Evolutionary conservation across 2,797 vertebrate species (phyloP).

Genomic region (Sebastes flavidus): DNA sequence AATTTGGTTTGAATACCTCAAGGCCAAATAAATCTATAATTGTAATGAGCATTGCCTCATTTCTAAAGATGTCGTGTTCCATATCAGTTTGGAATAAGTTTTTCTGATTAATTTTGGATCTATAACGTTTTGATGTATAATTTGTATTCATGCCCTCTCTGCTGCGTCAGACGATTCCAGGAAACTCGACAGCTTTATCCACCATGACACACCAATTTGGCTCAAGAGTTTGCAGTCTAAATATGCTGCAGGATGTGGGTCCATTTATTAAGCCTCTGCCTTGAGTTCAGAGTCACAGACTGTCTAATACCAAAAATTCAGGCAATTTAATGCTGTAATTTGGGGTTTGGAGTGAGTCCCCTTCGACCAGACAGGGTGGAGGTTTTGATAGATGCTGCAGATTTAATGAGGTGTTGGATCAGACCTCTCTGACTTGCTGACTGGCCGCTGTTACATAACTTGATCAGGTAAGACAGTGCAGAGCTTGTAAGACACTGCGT

Average conservation of each 20-base stretch:
- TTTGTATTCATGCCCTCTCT: constrained; percentile 55
- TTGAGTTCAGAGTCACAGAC: constrained; percentile 55
- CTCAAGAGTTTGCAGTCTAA: constrained; percentile 59
- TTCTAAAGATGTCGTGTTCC: constrained; percentile 17
- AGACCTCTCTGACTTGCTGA: constrained; percentile 40
- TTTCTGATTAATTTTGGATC: constrained; percentile 44
- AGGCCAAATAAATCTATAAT: constrained; percentile 18
- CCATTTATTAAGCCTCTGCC: constrained; percentile 58
- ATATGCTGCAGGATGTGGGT: constrained; percentile 66
- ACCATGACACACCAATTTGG: constrained; percentile 67
- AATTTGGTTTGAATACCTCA: not conserved
- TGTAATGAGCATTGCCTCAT: constrained; percentile 15
- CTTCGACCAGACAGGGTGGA: constrained; percentile 15
- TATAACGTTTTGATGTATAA: constrained; percentile 44
- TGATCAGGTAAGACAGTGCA: constrained; percentile 53
- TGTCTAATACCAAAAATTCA: constrained; percentile 61
- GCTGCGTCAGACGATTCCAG: constrained; percentile 46
- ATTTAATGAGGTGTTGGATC: constrained; percentile 63
- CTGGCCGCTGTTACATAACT: constrained; percentile 52
- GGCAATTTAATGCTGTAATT: constrained; percentile 64
- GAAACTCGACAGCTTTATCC: constrained; percentile 61
- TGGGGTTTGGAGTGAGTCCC: constrained; percentile 54
- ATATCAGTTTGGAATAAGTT: constrained; percentile 30
- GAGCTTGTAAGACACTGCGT: constrained; percentile 49
- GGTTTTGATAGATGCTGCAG: constrained; percentile 50